Base-by-base conservation (phyloP, 2,888 invertebrate species). In the Dryobota labecula region DNA sequence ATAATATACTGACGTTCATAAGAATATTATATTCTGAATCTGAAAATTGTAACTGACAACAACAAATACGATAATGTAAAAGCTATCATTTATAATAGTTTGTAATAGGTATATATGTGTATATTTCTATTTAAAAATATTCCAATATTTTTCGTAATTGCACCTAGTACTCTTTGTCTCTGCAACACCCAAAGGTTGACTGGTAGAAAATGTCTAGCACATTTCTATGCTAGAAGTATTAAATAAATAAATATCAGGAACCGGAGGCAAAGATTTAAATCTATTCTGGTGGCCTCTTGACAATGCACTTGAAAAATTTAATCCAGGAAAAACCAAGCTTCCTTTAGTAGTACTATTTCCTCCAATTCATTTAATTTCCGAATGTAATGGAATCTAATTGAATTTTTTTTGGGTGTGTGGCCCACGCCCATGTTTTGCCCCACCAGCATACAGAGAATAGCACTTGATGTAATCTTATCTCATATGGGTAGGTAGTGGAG, bases 391-490 rank as follows among this genome's bases (percentile, higher is more conserved):
- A 51, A 57, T 38, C 54, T 58, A 66, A 65, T 78, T 64, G 56
- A 74, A 64, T 56, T 49, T 47, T 30, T 51, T 27, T 51, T 78
- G 49, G 78, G 75, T 78, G 78, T 75, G 77, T 60, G 47, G 49
- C 54, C 58, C 45, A 60, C 78, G 47, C 70, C 78, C n/a, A 67
- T 36, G 30, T 60, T 78, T 45, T 78, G 74, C 69, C 33, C 49
- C 24, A 66, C 61, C 49, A 63, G 74, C 65, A n/a, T 69, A 78
- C 53, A 66, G 11, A 56, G 54, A 78, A 65, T n/a, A 62, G 33
- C 38, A 70, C 49, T 74, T 54, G 33, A 49, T 66, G 78, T 75
- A 78, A 78, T 78, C 63, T 70, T 56, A 78, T 78, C 75, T 70
- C 15, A 24, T n/a, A n/a, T n/a, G 8, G n/a, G 18, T 51, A 8